Conservation (phyloP, 2,113 vertebrate genomes). For the Himantopus leucocephalus region DNA sequence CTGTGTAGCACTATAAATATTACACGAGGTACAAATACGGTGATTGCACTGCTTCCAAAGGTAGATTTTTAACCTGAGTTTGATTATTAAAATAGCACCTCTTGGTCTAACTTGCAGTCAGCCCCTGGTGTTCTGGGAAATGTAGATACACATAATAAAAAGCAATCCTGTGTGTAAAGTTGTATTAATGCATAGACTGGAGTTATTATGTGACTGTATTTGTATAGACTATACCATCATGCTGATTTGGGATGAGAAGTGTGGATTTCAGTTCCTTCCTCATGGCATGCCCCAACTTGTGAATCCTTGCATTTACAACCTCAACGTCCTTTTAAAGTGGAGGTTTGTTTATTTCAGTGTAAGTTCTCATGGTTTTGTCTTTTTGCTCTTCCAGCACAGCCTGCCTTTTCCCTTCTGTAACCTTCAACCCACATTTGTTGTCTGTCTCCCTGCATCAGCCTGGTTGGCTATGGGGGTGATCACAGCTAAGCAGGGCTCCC, state of each 20-base stretch:
- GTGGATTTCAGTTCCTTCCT: neutral
- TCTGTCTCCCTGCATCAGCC: neutral
- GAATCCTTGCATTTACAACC: neutral
- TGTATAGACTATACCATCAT: neutral
- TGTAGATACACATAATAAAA: neutral
- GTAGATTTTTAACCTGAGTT: neutral
- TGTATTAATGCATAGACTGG: neutral
- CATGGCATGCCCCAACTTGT: fast-evolving
- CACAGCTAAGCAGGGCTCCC: neutral
- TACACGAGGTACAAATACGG: neutral
- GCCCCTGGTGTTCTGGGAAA: neutral
- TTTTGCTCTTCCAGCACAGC: neutral
- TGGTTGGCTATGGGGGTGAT: neutral
- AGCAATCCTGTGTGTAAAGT: neutral
- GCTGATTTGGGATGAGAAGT: neutral
- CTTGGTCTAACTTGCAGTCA: neutral
- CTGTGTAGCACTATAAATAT: neutral
- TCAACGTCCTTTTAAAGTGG: neutral
- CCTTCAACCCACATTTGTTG: neutral
- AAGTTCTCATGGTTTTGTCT: neutral
- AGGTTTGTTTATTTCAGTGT: neutral
- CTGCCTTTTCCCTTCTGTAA: neutral
- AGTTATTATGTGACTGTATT: neutral
- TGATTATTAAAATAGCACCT: neutral
- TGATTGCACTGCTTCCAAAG: neutral